Base-by-base conservation (phyloP, 2,797 vertebrate genomes). In the Spheniscus humboldti region DNA sequence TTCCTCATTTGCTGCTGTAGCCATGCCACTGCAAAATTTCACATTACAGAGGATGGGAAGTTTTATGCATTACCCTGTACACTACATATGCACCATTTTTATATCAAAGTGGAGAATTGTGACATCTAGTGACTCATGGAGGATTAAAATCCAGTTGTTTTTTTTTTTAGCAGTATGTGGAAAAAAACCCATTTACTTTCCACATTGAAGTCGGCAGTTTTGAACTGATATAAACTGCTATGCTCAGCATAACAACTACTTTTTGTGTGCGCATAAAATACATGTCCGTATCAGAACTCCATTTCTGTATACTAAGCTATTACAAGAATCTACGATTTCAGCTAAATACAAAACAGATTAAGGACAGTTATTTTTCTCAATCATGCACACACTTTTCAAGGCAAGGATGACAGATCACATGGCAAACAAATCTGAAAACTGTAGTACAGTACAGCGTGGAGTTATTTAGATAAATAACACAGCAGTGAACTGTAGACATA, bases 341-440 rank as follows among this genome's bases (percentile, higher is more conserved):
- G 68, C 78, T 91, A 96, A 96, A 91, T 92, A 88, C 71, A 91
- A 55, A 93, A 66, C 62, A 88, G 43, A 66, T 80, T 76, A 91
- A 93, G 64, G 67, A 85, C n/a, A 82, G 13, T 67, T 81, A 45
- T 66, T 91, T 76, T 92, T 62, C 64, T 83, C 68, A 91, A 55
- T 71, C 94, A 93, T 95, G 95, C 95, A 96, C 45, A 75, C 28
- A 50, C 88, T 95, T 94, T 95, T 91, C 95, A 97, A 97, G 92
- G 88, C 96, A 96, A 97, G 94, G 75, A 78, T 77, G 72, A 94
- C n/a, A 80, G 66, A 76, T 77, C 47, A 88, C 11, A 20, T 77
- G 60, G 81, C 74, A 96, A 94, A 94, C 50, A 66, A 90, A 86
- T 63, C 71, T 88, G 76, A 73, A 84, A 89, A 87, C 45, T 55